Evolutionary conservation across 2,888 invertebrate genomes (phyloP).

Genomic region (Pasiphila rectangulata): DNA sequence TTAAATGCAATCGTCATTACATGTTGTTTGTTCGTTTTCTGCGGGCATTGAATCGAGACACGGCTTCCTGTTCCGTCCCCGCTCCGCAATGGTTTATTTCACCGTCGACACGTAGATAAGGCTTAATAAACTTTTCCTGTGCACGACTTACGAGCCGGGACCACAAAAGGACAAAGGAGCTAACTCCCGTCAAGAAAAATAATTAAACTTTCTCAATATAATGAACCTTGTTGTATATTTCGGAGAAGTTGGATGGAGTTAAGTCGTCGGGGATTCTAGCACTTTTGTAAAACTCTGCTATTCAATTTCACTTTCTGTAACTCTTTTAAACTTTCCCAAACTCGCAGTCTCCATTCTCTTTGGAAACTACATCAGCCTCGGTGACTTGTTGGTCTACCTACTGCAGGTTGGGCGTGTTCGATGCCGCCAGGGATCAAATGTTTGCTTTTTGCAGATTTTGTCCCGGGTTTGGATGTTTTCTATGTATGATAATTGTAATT

Average conservation of each 20-base stretch:
- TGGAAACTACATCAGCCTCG: background rate
- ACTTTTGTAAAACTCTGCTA: conserved; percentile 22
- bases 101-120: conserved; percentile 40
- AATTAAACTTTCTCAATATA: conserved; percentile 28
- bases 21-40: conserved; percentile 59
- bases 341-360: background rate
- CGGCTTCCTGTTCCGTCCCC: conserved; percentile 65
- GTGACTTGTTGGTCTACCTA: too few relatives aligned
- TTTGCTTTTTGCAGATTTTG: too few relatives aligned
- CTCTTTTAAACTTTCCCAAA: too few relatives aligned
- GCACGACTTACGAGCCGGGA: conserved; percentile 22
- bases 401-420: too few relatives aligned
- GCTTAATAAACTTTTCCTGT: conserved; percentile 45
- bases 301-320: background rate
- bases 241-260: too few relatives aligned
- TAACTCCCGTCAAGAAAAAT: conserved; percentile 24
- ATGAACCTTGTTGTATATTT: conserved; percentile 25
- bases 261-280: background rate
- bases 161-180: conserved; percentile 19
- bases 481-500: too few relatives aligned
- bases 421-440: too few relatives aligned
- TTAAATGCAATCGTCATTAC: conserved; percentile 60
- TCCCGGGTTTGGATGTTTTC: too few relatives aligned
- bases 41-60: conserved; percentile 53
- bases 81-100: conserved; percentile 37